Percentiles rank a stretch among this genome's conserved stretches.
Evolutionary conservation across 1,140 invertebrate species (phyloP).

Genomic region (Diabrotica virgifera): DNA sequence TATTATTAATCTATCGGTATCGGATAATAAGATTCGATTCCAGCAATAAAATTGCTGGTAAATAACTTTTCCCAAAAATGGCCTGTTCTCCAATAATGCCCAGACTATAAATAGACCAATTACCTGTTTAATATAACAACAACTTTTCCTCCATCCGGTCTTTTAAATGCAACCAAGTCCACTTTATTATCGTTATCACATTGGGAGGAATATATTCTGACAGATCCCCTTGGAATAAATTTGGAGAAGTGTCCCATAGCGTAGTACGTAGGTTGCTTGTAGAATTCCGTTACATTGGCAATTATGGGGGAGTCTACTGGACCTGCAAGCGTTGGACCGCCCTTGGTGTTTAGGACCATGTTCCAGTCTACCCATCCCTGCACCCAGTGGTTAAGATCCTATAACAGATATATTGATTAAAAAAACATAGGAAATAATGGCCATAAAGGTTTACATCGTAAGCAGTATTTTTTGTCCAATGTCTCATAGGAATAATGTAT

Average conservation of each 20-base stretch:
- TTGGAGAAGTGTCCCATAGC: constrained; percentile 67
- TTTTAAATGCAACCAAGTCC: constrained; percentile 49
- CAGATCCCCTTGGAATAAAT: constrained; percentile 55
- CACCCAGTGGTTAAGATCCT: constrained; percentile 59
- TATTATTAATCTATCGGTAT: too few relatives aligned
- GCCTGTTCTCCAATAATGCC: too few relatives aligned
- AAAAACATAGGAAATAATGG: too few relatives aligned
- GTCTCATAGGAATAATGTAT: too few relatives aligned
- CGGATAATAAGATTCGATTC: too few relatives aligned
- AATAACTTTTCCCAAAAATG: too few relatives aligned
- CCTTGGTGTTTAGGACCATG: constrained; percentile 61
- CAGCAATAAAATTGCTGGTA: too few relatives aligned
- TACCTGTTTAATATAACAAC: constrained; percentile 40
- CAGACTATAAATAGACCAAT: too few relatives aligned
- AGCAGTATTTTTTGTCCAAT: too few relatives aligned
- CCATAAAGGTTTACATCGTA: too few relatives aligned
- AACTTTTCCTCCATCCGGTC: constrained; percentile 52
- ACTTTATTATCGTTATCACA: constrained; percentile 28
- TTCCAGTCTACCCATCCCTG: constrained; percentile 77
- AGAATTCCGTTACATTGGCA: constrained; percentile 63
- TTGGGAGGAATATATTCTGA: constrained; percentile 40
- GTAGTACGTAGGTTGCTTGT: constrained; percentile 72
- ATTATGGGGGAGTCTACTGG: constrained; percentile 67
- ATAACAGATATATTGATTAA: neutral
- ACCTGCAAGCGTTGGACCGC: constrained; percentile 69